A percentile compares a stretch with the other conserved stretches of the same genome.
These are phyloP conservation scores for Plebejus anna DNA, from an alignment of 2,888 invertebrate species.

Conservation along the genomic window DNA sequence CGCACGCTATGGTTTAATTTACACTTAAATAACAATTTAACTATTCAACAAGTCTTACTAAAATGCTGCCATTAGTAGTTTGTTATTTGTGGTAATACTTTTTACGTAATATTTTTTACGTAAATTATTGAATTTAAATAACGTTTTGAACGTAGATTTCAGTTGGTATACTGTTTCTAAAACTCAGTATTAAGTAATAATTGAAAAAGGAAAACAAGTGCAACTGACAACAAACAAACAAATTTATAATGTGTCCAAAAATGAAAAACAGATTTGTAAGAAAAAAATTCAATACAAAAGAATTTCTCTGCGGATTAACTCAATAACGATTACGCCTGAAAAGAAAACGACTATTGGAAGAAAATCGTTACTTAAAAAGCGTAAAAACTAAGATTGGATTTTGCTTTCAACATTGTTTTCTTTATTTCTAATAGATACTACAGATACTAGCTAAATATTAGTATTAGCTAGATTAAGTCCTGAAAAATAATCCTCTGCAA, in stretches of 20 bases:
- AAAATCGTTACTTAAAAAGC: not conserved
- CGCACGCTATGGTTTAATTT: slow-evolving; percentile 1
- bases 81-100: not conserved
- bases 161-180: no score
- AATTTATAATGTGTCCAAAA: no score
- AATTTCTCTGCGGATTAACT: no score
- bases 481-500: not conserved
- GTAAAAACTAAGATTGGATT: not conserved
- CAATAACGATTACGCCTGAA: not conserved
- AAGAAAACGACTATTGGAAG: not conserved
- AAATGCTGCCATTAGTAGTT: not conserved
- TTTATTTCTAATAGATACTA: not conserved
- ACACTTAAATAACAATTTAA: slow-evolving; percentile 13
- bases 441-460: not conserved
- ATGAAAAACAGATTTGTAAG: no score
- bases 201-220: no score
- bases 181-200: no score
- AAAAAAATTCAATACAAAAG: no score
- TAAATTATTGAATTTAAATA: not conserved
- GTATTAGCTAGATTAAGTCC: not conserved
- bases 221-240: no score
- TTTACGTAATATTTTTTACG: not conserved
- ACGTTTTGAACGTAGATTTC: no score
- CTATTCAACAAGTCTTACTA: slow-evolving; percentile 23
- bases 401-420: not conserved